A percentile compares a stretch with the other conserved stretches of the same genome.
Conservation (phyloP, 2,888 invertebrate genomes). For the Coleophora flavipennella region DNA sequence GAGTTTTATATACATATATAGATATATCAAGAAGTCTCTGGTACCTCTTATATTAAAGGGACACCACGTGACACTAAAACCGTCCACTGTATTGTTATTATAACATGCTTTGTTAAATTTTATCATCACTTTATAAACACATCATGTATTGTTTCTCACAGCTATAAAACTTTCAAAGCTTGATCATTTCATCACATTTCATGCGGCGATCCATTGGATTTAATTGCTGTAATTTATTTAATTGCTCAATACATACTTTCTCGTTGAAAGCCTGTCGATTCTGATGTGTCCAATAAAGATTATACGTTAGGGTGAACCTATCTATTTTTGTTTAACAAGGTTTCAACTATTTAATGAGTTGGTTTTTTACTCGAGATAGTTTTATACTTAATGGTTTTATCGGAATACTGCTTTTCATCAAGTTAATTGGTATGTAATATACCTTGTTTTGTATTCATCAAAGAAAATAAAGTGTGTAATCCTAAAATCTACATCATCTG, state of each 20-base stretch:
- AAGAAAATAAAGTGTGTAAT: too few relatives aligned
- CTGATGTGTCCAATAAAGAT: conserved; percentile 56
- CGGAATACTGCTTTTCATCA: too few relatives aligned
- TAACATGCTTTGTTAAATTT: conserved; percentile 43
- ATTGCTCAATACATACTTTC: conserved; percentile 62
- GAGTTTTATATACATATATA: too few relatives aligned
- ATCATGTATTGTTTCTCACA: conserved; percentile 63
- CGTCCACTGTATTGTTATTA: conserved; percentile 28
- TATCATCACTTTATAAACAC: conserved; percentile 51
- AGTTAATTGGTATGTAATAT: too few relatives aligned
- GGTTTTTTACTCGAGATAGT: conserved; percentile 17
- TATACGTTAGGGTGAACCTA: conserved; percentile 32
- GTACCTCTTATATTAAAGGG: not conserved
- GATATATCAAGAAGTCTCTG: too few relatives aligned
- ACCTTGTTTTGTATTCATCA: too few relatives aligned
- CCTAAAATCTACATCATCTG: too few relatives aligned
- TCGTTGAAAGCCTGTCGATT: conserved; percentile 51
- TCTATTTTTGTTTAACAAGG: conserved; percentile 37
- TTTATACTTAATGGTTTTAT: not conserved
- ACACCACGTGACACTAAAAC: conserved; percentile 3
- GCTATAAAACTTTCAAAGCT: conserved; percentile 49
- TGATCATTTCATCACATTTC: conserved; percentile 47
- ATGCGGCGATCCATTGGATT: conserved; percentile 56
- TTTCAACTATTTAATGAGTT: conserved; percentile 19
- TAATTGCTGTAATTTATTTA: conserved; percentile 63